Evolutionary conservation across 2,888 invertebrate species (phyloP).

Genomic region (Nephrotoma flavescens): DNA sequence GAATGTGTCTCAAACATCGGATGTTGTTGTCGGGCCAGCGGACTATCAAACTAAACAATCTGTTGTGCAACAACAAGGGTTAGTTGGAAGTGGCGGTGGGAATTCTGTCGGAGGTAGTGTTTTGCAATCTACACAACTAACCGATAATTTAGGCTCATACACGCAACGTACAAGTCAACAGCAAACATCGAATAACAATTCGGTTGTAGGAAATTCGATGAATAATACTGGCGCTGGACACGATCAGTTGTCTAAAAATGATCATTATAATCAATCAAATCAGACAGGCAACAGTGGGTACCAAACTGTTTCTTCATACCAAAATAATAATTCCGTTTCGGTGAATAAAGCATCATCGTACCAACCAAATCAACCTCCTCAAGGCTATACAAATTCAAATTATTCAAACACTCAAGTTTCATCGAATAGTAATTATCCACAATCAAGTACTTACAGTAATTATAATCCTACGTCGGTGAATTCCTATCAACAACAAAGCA

Average conservation of each 20-base stretch:
- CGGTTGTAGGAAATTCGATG: constrained; percentile 17
- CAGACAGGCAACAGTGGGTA: constrained; percentile 21
- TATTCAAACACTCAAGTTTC: constrained; percentile 29
- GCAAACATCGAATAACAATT: constrained; percentile 18
- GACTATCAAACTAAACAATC: constrained; percentile 28
- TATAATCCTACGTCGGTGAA: constrained; percentile 31
- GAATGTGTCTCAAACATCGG: constrained; percentile 16
- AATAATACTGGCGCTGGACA: constrained; percentile 17
- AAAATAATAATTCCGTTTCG: constrained; percentile 18
- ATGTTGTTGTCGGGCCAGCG: neutral
- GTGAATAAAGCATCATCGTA: constrained; percentile 24
- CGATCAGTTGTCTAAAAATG: constrained; percentile 29
- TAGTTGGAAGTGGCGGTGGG: neutral
- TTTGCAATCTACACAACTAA: constrained; percentile 20
- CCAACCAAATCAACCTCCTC: constrained; percentile 24
- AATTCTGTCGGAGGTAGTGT: neutral
- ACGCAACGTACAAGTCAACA: constrained; percentile 22
- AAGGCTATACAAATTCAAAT: constrained; percentile 27
- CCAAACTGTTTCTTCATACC: constrained; percentile 23
- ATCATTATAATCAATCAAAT: constrained; percentile 29
- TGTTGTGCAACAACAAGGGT: constrained; percentile 14
- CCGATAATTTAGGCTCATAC: constrained; percentile 26
- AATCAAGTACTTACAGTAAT: constrained; percentile 20
- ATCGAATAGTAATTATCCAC: constrained; percentile 15
- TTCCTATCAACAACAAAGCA: constrained; percentile 28